Percentiles rank a stretch among this genome's conserved stretches.
Evolutionary conservation across 92 coral and sea anemone genomes (phyloP).

Genomic region (Umimayanthus chanpuru): DNA sequence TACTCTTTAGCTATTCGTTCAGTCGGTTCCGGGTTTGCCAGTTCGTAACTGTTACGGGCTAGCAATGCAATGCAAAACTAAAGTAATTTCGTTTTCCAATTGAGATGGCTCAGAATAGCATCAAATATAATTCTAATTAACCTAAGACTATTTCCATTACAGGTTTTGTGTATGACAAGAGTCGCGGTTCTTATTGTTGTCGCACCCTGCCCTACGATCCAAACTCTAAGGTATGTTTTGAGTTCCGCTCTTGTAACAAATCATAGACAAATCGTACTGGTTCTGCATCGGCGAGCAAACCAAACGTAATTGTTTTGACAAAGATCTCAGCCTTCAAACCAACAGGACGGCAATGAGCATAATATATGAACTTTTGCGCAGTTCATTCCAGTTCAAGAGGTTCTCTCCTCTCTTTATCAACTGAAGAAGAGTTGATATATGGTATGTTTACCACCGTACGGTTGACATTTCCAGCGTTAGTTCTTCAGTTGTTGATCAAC

Average conservation of each 20-base stretch:
- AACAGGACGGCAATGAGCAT: too few relatives aligned
- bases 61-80: not conserved
- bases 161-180: not conserved
- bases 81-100: not conserved
- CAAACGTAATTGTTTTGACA: too few relatives aligned
- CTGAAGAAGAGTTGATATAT: too few relatives aligned
- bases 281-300: not conserved
- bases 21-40: too few relatives aligned
- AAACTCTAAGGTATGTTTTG: not conserved
- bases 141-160: not conserved
- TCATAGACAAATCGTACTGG: not conserved
- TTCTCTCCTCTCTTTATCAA: too few relatives aligned
- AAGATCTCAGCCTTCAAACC: too few relatives aligned
- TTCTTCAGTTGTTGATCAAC: too few relatives aligned
- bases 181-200: not conserved
- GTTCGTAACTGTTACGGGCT: not conserved
- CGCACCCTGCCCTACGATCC: not conserved
- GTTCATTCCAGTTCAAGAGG: too few relatives aligned
- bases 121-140: not conserved
- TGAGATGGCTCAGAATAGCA: not conserved
- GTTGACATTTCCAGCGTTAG: too few relatives aligned
- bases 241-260: not conserved
- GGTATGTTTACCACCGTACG: too few relatives aligned
- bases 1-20: not conserved
- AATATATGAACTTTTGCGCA: too few relatives aligned